Base-by-base conservation (phyloP, 2,888 invertebrate species). In the Limenitis camilla region DNA sequence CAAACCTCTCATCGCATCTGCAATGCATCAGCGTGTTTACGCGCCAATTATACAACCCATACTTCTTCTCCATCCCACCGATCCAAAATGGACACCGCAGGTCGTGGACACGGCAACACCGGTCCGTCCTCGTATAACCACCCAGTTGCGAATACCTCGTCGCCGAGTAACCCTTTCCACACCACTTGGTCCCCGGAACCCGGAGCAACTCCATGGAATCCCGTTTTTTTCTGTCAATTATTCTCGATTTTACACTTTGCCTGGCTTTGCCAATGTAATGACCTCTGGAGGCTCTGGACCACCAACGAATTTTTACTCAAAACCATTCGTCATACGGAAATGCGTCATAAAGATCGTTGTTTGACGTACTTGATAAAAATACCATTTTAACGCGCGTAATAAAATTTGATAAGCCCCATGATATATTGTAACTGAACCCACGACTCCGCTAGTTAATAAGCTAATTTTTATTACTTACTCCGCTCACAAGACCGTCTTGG, bases 131-230 rank as follows among this genome's bases (percentile, higher is more conserved):
- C 33, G 93, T 91, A 74, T 96, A 94, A 39, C 94, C 93, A 6
- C 96, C 97, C 40, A 97, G 89, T 64, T 95, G 92, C 49, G 93
- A 93, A 76, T 94, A 95, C 61, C 92, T 91, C 39, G 91, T 89
- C 5, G 96, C 96, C 0, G 92, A 91, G 71, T 92, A 93, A 1
- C 97, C 97, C 65, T 93, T 93, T 28, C 97, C 97, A 78, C 97
- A 97, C 97, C 97, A 97, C 73, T 95, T 94, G 0, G 97, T 97
- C 43, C 96, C 96, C 0, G 96, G 96, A 42, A 95, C 92, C 59
- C 95, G 91, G 52, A 96, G 89, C 64, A 94, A 81, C 72, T 94
- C 93, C 73, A 79, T 81, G 0, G 82, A 76, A 58, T 84, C 82
- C 28, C 88, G 79, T 62, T 84, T 84, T 61, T 74, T 70, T 79